Conservation (phyloP, 2,888 invertebrate genomes). For the Steinernema scapterisci region DNA sequence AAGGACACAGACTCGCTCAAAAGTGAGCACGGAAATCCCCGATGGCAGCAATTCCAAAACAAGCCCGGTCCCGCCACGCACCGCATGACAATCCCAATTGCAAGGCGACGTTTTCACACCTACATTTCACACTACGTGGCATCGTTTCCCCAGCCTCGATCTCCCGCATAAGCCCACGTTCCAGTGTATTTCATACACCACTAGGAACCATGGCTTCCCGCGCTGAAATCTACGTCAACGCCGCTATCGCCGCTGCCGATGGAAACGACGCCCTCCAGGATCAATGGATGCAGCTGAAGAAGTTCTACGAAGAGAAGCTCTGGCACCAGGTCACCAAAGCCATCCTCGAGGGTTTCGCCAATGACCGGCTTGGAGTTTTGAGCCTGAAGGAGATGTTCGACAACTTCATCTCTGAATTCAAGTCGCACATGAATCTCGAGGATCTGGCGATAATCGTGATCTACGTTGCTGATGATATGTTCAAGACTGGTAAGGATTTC, state of each 20-base stretch:
- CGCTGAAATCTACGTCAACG: neutral
- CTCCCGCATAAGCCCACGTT: too few relatives aligned
- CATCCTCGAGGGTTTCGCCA: neutral
- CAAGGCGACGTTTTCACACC: too few relatives aligned
- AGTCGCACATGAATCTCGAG: conserved; percentile 93
- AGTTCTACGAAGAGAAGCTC: conserved; percentile 45
- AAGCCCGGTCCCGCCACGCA: too few relatives aligned
- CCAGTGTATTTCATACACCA: too few relatives aligned
- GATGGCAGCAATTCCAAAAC: too few relatives aligned
- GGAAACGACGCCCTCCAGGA: neutral
- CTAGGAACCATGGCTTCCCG: neutral
- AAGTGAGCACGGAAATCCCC: too few relatives aligned
- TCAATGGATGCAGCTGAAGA: neutral
- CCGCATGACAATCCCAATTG: too few relatives aligned
- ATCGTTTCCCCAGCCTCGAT: too few relatives aligned
- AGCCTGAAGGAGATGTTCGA: conserved; percentile 75
- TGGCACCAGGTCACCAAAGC: conserved; percentile 65
- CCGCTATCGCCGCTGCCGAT: neutral
- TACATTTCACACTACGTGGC: too few relatives aligned
- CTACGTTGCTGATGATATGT: conserved; percentile 69
- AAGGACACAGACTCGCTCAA: too few relatives aligned
- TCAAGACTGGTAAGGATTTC: conserved; percentile 32
- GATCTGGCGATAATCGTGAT: conserved; percentile 83
- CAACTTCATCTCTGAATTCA: conserved; percentile 88
- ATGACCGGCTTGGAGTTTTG: conserved; percentile 15